These are phyloP conservation scores for Cololabis saira DNA, from an alignment of 2,113 vertebrate genomes.

Conservation along the genomic window DNA sequence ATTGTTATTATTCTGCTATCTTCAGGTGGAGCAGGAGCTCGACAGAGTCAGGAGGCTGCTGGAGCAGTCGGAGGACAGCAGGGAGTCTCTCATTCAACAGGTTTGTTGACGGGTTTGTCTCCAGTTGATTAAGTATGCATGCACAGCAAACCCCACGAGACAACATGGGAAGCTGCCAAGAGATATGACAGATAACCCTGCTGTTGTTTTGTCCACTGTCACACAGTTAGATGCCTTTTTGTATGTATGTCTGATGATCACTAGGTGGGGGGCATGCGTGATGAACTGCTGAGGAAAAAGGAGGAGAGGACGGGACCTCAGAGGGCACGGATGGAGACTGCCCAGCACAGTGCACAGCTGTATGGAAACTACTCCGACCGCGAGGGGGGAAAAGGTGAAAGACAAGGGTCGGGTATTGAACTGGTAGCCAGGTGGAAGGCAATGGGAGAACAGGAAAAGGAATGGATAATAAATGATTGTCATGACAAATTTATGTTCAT, in stretches of 20 bases:
- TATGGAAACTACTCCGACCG: slow-evolving; percentile 69
- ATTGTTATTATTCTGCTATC: slow-evolving; percentile 7
- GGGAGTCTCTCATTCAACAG: slow-evolving; percentile 88
- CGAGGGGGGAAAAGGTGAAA: slow-evolving; percentile 75
- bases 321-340: slow-evolving; percentile 73
- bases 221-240: slow-evolving; percentile 3
- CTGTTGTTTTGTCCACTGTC: background rate
- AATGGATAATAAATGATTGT: background rate
- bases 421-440: background rate
- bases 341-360: slow-evolving; percentile 65
- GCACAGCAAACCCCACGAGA: slow-evolving; percentile 11
- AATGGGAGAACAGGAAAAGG: background rate
- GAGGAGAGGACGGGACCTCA: slow-evolving; percentile 83
- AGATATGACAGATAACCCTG: background rate
- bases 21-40: slow-evolving; percentile 86
- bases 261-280: slow-evolving; percentile 88
- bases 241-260: slow-evolving; percentile 4
- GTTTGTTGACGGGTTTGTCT: slow-evolving; percentile 70
- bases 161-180: background rate
- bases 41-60: slow-evolving; percentile 81
- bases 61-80: slow-evolving; percentile 87
- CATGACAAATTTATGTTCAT: background rate
- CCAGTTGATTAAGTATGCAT: slow-evolving; percentile 13
- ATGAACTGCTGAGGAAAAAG: slow-evolving; percentile 85
- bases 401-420: slow-evolving; percentile 64